Evolutionary conservation across 1,140 invertebrate species (phyloP).

Genomic region (Coelopa frigida): DNA sequence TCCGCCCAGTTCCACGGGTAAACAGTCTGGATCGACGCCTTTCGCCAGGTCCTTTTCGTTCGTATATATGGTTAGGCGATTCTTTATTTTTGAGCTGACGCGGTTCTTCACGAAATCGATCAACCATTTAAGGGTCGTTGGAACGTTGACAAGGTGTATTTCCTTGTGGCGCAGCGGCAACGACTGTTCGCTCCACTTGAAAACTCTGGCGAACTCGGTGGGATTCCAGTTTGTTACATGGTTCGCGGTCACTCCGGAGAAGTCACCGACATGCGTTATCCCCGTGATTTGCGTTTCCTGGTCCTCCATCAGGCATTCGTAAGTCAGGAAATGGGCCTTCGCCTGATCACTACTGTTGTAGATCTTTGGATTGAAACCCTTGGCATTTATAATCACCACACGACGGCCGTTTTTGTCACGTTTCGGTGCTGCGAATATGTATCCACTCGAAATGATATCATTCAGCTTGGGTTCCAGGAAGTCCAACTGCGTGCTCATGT

Average conservation of each 20-base stretch:
- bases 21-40: conserved; percentile 55
- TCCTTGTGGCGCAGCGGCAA: conserved; percentile 69
- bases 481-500: conserved; percentile 58
- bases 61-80: conserved; percentile 58
- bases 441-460: conserved; percentile 59
- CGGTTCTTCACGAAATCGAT: conserved; percentile 63
- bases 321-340: conserved; percentile 57
- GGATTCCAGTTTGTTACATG: conserved; percentile 61
- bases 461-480: conserved; percentile 54
- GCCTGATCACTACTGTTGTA: conserved; percentile 60
- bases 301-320: conserved; percentile 66
- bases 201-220: conserved; percentile 55
- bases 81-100: conserved; percentile 61
- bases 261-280: conserved; percentile 60
- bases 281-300: conserved; percentile 64
- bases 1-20: conserved; percentile 73
- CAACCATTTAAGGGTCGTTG: conserved; percentile 58
- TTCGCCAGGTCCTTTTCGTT: conserved; percentile 56
- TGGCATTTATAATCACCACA: conserved; percentile 59
- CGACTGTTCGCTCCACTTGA: conserved; percentile 72
- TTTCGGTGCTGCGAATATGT: conserved; percentile 63
- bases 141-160: conserved; percentile 63
- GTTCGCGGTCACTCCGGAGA: conserved; percentile 50
- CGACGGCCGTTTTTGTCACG: conserved; percentile 61
- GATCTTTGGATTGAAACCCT: conserved; percentile 59